A percentile compares a stretch with the other conserved stretches of the same genome.
These are phyloP conservation scores for Leptinotarsa defecta DNA, from an alignment of 1,140 invertebrate genomes.

Conservation along the genomic window DNA sequence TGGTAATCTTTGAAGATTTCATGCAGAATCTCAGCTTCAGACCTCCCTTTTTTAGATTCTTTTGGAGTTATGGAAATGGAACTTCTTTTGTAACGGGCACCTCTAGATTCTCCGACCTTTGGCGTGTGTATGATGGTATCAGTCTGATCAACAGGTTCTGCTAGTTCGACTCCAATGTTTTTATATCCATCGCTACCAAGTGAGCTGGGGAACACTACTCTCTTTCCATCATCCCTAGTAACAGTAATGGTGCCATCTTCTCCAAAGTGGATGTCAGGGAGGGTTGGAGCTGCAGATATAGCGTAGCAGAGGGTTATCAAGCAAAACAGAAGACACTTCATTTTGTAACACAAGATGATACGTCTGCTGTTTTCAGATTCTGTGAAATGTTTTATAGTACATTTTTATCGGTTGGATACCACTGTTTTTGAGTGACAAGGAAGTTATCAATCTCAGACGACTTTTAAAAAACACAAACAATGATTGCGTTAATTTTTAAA, in stretches of 20 bases:
- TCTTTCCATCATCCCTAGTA: not conserved
- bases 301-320: not conserved
- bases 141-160: not conserved
- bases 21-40: not conserved
- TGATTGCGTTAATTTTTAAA: not conserved
- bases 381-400: not conserved
- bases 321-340: not conserved
- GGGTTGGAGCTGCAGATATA: not conserved
- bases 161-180: not conserved
- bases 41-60: not conserved
- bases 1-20: not conserved
- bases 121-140: not conserved
- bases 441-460: not conserved
- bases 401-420: not conserved
- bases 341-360: not conserved
- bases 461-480: not conserved
- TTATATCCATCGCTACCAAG: not conserved
- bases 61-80: not conserved
- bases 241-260: not conserved
- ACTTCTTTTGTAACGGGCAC: too few species aligned
- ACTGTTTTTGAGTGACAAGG: not conserved
- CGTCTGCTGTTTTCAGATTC: not conserved
- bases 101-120: not conserved
- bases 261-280: not conserved
- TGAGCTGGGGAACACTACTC: not conserved